phyloP scores from a whole-genome alignment of 2,113 vertebrate species.

The Ancistrus triradiatus region DNA sequence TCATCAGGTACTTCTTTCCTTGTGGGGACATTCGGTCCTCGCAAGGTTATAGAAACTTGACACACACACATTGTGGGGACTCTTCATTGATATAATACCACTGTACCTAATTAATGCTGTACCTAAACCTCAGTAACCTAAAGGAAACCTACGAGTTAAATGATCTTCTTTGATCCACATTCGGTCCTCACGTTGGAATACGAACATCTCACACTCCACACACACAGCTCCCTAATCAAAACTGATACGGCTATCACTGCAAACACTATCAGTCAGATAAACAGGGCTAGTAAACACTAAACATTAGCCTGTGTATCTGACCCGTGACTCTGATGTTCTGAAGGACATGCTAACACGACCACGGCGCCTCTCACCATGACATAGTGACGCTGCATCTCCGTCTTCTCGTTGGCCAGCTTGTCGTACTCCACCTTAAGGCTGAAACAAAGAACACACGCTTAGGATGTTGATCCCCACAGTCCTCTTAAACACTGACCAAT shows the following conservation, averaged over 20 bases:
- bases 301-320: slow-evolving; percentile 20
- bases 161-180: too few relatives aligned
- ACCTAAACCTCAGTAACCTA: too few relatives aligned
- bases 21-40: too few relatives aligned
- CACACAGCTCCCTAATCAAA: slow-evolving; percentile 41
- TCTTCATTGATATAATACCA: too few relatives aligned
- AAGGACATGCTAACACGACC: not conserved
- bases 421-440: slow-evolving; percentile 93
- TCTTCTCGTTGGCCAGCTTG: slow-evolving; percentile 94
- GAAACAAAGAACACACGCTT: slow-evolving; percentile 16
- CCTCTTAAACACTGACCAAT: too few relatives aligned
- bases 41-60: too few relatives aligned
- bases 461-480: too few relatives aligned
- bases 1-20: too few relatives aligned
- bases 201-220: not conserved
- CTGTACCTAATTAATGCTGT: too few relatives aligned
- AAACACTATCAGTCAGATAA: slow-evolving; percentile 27
- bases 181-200: too few relatives aligned
- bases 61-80: too few relatives aligned
- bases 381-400: slow-evolving; percentile 96
- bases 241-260: slow-evolving; percentile 41
- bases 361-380: slow-evolving; percentile 83
- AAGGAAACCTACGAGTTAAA: too few relatives aligned
- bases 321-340: not conserved
- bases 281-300: slow-evolving; percentile 20